These are phyloP conservation scores for Tetramorium bicarinatum DNA, from an alignment of 2,888 invertebrate species.

Conservation along the genomic window DNA sequence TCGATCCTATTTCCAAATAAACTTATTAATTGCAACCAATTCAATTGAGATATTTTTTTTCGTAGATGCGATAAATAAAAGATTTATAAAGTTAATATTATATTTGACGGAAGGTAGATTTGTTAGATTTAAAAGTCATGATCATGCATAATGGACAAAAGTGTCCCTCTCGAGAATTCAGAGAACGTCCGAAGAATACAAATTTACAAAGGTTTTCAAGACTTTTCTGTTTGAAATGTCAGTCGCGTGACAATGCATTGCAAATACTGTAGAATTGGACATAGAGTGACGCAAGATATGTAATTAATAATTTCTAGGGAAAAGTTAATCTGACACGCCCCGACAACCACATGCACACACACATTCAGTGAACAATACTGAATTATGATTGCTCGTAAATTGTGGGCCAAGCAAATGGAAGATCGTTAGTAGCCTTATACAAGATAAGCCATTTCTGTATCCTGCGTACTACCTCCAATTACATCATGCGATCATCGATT, in stretches of 20 bases:
- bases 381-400: conserved; percentile 1
- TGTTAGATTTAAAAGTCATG: background rate
- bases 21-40: too few species aligned
- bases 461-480: conserved; percentile 2
- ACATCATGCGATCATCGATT: conserved; percentile 21
- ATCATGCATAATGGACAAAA: background rate
- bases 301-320: conserved; percentile 34
- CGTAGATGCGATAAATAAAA: background rate
- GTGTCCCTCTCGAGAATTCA: background rate
- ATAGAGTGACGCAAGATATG: conserved; percentile 1
- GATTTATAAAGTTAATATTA: background rate
- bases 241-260: background rate
- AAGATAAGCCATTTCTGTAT: background rate
- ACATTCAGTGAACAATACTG: conserved; percentile 21
- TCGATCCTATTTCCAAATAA: too few species aligned
- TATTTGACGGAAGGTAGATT: background rate
- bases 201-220: conserved; percentile 8
- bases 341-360: background rate
- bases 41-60: background rate
- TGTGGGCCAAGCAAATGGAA: background rate
- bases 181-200: background rate
- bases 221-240: background rate
- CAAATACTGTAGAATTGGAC: background rate
- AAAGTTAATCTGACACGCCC: conserved; percentile 1
- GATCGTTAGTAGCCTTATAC: background rate